phyloP scores from a whole-genome alignment of 2,888 invertebrate genomes.

The Dorcus hopei region DNA sequence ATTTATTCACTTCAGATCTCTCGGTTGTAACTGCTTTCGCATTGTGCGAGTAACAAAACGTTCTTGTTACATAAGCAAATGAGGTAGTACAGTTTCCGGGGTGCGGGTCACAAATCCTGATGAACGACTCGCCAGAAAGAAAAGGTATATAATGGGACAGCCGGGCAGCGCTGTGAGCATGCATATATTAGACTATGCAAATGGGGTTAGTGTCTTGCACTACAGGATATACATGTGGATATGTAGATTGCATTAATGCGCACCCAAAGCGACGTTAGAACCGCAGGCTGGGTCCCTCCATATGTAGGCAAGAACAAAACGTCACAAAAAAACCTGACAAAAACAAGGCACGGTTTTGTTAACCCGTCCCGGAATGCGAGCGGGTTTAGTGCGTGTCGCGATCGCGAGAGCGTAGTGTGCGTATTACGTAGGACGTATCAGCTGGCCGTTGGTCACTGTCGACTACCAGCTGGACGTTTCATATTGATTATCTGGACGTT shows the following conservation, averaged over 20 bases:
- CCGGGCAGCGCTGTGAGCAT: constrained; percentile 36
- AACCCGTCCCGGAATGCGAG: constrained; percentile 15
- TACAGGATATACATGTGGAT: constrained; percentile 33
- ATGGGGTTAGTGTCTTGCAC: constrained; percentile 38
- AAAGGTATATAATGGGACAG: constrained; percentile 31
- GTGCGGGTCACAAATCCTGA: constrained; percentile 36
- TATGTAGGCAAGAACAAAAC: constrained; percentile 30
- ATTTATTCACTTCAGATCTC: constrained; percentile 1
- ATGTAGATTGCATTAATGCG: constrained; percentile 33
- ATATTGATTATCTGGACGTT: constrained; percentile 29
- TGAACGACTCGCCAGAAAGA: constrained; percentile 31
- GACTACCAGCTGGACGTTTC: constrained; percentile 27
- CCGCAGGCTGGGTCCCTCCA: constrained; percentile 13
- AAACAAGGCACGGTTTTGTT: constrained; percentile 27
- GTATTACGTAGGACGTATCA: constrained; percentile 21
- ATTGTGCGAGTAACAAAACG: constrained; percentile 38
- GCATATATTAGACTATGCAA: constrained; percentile 45
- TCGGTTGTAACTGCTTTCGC: constrained; percentile 19
- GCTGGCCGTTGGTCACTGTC: constrained; percentile 31
- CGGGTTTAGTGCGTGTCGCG: constrained; percentile 25
- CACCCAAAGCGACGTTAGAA: constrained; percentile 30
- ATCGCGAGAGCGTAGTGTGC: constrained; percentile 19
- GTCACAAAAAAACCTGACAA: constrained; percentile 41
- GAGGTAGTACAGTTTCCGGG: constrained; percentile 36
- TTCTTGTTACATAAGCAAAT: constrained; percentile 42